Evolutionary conservation across 2,113 vertebrate species (phyloP).

Genomic region (Oreochromis tanganicae): DNA sequence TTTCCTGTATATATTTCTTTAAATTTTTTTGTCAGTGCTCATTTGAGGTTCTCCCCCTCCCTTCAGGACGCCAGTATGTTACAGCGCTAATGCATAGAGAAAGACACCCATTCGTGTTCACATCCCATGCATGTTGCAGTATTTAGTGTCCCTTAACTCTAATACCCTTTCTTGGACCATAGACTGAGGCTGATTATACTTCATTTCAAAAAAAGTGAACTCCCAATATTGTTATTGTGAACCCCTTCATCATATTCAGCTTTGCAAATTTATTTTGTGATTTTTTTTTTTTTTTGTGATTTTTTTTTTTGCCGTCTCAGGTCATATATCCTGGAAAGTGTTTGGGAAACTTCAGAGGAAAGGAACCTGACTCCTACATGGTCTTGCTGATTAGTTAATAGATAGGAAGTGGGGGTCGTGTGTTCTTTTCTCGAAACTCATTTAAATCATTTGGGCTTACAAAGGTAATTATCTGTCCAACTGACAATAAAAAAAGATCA

Average conservation of each 20-base stretch:
- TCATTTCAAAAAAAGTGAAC: background rate
- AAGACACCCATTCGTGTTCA: background rate
- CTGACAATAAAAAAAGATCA: background rate
- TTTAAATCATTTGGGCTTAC: background rate
- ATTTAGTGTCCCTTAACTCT: background rate
- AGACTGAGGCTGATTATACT: background rate
- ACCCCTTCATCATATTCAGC: background rate
- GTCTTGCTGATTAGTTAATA: background rate
- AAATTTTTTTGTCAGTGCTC: background rate
- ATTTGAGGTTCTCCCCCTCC: background rate
- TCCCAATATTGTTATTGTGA: background rate
- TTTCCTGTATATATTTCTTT: background rate
- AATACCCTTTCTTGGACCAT: background rate
- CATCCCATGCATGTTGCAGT: background rate
- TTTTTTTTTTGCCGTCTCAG: background rate
- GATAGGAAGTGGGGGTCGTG: background rate
- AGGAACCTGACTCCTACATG: background rate
- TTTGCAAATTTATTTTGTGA: background rate
- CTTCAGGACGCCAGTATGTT: background rate
- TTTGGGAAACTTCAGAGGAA: background rate
- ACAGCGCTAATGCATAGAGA: background rate
- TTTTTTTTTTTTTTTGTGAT: background rate
- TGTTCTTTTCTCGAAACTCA: background rate
- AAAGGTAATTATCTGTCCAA: background rate
- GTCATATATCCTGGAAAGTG: background rate